Percentiles rank a stretch among this genome's conserved stretches.
phyloP scores from a whole-genome alignment of 2,797 vertebrate species.

The Agapornis canus region DNA sequence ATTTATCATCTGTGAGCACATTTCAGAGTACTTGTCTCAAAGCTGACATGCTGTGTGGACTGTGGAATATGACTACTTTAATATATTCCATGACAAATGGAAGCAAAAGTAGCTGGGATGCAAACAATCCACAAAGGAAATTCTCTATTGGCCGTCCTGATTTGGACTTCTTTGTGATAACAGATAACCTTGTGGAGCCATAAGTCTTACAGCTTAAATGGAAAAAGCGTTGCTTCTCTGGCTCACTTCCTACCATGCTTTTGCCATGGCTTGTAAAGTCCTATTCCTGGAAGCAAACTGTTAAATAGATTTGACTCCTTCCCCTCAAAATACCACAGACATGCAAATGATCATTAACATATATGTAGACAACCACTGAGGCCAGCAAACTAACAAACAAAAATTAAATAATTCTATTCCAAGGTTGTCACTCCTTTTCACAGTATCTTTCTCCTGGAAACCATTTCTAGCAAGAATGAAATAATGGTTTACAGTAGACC shows the following conservation, averaged over 20 bases:
- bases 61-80: constrained; percentile 38
- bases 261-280: constrained; percentile 57
- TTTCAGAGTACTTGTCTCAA: constrained; percentile 60
- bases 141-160: constrained; percentile 6
- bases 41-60: constrained; percentile 52
- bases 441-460: constrained; percentile 70
- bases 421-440: constrained; percentile 70
- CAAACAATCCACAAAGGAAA: constrained; percentile 52
- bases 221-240: constrained; percentile 2
- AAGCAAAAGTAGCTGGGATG: constrained; percentile 33
- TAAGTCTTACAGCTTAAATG: constrained; percentile 9
- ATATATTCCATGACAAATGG: constrained; percentile 41
- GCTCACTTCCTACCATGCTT: constrained; percentile 15
- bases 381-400: background rate
- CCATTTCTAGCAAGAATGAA: constrained; percentile 64
- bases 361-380: background rate
- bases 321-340: constrained; percentile 46
- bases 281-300: constrained; percentile 32
- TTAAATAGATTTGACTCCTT: constrained; percentile 43
- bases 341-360: constrained; percentile 44
- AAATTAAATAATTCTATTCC: constrained; percentile 29
- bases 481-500: background rate
- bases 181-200: constrained; percentile 13
- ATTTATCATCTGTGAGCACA: constrained; percentile 65
- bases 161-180: constrained; percentile 4